Evolutionary conservation across 2,888 invertebrate genomes (phyloP).

Genomic region (Melanostoma scalare): DNA sequence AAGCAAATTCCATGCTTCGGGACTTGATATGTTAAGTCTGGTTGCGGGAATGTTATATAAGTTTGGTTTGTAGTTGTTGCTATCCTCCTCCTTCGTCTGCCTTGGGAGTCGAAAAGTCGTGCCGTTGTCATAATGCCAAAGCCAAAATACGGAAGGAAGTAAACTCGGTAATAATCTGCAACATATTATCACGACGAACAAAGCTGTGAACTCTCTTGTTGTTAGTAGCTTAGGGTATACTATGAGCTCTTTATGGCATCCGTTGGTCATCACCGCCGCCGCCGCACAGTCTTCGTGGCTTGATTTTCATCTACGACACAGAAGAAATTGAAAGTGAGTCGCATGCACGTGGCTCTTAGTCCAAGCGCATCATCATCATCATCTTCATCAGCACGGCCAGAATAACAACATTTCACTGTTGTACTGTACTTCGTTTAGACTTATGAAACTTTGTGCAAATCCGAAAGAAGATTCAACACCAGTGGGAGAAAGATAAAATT

Average conservation of each 20-base stretch:
- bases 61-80: background rate
- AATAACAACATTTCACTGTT: constrained; percentile 5
- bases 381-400: constrained; percentile 30
- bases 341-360: constrained; percentile 28
- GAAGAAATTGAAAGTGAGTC: constrained; percentile 63
- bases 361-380: constrained; percentile 33
- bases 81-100: constrained; percentile 29
- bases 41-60: constrained; percentile 50
- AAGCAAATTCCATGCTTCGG: constrained; percentile 48
- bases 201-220: constrained; percentile 39
- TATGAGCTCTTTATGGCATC: constrained; percentile 12
- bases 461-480: background rate
- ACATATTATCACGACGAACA: constrained; percentile 41
- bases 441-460: constrained; percentile 18
- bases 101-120: constrained; percentile 36
- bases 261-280: background rate
- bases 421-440: constrained; percentile 10
- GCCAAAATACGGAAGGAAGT: constrained; percentile 66
- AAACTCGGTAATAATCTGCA: constrained; percentile 45
- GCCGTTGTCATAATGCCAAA: constrained; percentile 60
- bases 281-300: background rate
- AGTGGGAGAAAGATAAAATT: constrained; percentile 35
- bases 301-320: background rate
- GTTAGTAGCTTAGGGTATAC: constrained; percentile 2
- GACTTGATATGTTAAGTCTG: constrained; percentile 15